These are phyloP conservation scores for Pomatostomus ruficeps DNA, from an alignment of 2,113 vertebrate species.

Conservation along the genomic window DNA sequence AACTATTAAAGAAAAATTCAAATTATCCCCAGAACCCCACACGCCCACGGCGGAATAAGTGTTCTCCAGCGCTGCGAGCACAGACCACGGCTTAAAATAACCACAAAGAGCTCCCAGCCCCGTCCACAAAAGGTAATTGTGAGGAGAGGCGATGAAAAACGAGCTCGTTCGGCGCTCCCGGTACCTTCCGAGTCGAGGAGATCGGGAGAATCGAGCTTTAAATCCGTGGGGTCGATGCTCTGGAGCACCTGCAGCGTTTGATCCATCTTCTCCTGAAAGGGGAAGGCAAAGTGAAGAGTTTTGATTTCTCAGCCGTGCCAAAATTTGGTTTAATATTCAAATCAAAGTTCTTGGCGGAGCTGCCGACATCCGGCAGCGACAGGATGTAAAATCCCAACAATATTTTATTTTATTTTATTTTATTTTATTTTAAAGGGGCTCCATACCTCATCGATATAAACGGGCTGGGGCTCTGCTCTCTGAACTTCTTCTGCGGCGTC, in stretches of 20 bases:
- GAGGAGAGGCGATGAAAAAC: background rate
- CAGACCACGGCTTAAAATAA: background rate
- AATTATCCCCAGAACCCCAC: background rate
- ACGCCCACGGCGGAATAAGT: background rate
- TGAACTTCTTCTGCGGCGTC: constrained; percentile 73
- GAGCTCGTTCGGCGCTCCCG: background rate
- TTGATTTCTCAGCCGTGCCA: background rate
- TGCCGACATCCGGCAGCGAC: background rate
- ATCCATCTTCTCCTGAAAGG: constrained; percentile 90
- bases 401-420: background rate
- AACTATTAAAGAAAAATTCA: constrained; percentile 1
- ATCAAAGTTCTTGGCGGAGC: background rate
- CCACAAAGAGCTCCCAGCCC: background rate
- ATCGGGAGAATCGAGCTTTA: constrained; percentile 81
- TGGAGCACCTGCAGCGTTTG: constrained; percentile 84
- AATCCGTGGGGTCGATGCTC: constrained; percentile 89
- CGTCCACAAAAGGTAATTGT: background rate
- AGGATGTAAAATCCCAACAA: background rate
- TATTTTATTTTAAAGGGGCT: background rate
- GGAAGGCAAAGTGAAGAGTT: background rate
- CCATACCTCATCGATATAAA: constrained; percentile 92
- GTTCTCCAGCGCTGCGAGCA: background rate
- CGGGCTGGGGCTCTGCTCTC: constrained; percentile 85
- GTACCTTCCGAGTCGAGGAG: constrained; percentile 92
- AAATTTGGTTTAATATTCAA: background rate